Base-by-base conservation (phyloP, 2,113 vertebrate genomes). In the Sialia sialis region DNA sequence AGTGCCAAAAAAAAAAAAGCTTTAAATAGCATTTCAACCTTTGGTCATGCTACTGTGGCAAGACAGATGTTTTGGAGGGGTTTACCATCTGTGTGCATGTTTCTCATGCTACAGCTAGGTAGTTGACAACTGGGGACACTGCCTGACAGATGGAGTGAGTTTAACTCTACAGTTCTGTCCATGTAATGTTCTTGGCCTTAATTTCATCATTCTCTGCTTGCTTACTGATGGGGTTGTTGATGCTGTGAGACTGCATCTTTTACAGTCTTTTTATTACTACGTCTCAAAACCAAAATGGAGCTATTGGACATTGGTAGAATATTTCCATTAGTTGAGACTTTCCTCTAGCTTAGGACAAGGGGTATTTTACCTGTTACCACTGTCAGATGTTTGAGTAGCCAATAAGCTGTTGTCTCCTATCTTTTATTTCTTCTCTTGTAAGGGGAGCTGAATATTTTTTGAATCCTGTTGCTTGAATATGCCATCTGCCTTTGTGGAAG, bases 401-500 rank as follows among this genome's bases (percentile, higher is more conserved):
- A 59, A 63, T 29, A 64, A 91, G 49, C 49, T 81, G 6, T 80
- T 88, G 29, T 66, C 21, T 62, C 68, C 39, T 25, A 2, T 89
- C 22, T 82, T 89, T 76, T 87, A 20, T 59, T 91, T 89, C 25
- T 62, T 79, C 22, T 26, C 26, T 44, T 87, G 8, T 55, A 58
- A 78, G 44, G 15, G 74, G 38, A 64, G 34, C 34, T 73, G 75
- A 75, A 54, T 87, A 85, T 88, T 59, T 95, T 92, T 84, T 77
- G 18, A 77, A 81, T 94, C 63, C 69, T 73, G 25, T 88, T 88
- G 38, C 88, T 74, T 84, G 54, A 73, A 69, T 89, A 34, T 94
- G 49, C 94, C 88, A 36, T 93, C 85, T 97, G 89, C 41, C 46
- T 58, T 95, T 69, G 69, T 89, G 91, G 51, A 94, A 91, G 86